Conservation (phyloP, 2,888 invertebrate species). For the Epicampocera succincta region DNA sequence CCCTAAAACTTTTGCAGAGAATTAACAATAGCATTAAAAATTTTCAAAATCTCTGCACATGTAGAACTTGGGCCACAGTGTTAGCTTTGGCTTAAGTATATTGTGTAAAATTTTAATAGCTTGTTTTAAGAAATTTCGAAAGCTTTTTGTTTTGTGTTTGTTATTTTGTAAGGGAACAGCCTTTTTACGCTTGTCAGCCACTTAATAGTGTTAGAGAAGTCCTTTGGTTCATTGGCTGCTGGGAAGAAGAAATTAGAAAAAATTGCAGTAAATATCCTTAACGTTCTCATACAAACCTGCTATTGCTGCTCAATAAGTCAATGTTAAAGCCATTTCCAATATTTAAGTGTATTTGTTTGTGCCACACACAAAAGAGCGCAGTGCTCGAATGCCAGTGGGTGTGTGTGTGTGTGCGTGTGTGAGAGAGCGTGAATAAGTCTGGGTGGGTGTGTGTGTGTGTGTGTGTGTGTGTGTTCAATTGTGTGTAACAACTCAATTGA, state of each 20-base stretch:
- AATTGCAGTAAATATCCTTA: constrained; percentile 2
- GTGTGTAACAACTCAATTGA: constrained; percentile 68
- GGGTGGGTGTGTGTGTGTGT: background rate
- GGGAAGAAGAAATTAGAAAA: no score
- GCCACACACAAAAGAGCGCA: background rate
- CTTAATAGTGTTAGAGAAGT: constrained; percentile 34
- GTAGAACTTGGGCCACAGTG: no score
- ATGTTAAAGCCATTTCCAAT: constrained; percentile 8
- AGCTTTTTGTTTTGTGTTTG: no score
- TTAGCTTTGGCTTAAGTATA: no score
- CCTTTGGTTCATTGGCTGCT: constrained; percentile 56
- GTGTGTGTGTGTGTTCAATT: constrained; percentile 52
- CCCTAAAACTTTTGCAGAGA: no score
- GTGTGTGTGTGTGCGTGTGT: background rate
- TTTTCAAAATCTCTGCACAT: no score
- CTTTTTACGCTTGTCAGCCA: constrained; percentile 46
- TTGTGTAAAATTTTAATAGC: no score
- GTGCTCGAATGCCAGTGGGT: no score
- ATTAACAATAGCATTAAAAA: no score
- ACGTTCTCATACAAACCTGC: background rate
- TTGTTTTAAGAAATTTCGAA: background rate
- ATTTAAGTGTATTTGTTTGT: background rate
- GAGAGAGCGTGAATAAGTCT: background rate
- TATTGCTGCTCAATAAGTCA: constrained; percentile 1
- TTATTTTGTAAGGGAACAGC: background rate